Evolutionary conservation across 2,113 vertebrate species (phyloP).

Genomic region (Pungitius pungitius): DNA sequence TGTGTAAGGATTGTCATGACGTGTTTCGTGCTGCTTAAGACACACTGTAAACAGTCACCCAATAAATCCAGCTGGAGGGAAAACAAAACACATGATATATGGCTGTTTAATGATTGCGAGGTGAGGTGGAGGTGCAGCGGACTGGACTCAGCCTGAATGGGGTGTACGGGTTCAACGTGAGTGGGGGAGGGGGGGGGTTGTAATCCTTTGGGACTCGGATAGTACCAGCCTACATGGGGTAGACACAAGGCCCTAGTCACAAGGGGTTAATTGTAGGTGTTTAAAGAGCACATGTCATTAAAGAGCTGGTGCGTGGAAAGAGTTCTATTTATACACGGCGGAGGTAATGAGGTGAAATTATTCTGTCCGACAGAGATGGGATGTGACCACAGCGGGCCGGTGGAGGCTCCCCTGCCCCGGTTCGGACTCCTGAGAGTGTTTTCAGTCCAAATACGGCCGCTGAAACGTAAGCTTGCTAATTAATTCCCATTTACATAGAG

Average conservation of each 20-base stretch:
- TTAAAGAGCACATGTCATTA: slow-evolving; percentile 84
- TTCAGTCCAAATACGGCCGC: slow-evolving; percentile 88
- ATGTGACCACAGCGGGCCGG: slow-evolving; percentile 81
- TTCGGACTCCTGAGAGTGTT: slow-evolving; percentile 85
- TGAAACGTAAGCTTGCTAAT: slow-evolving; percentile 88
- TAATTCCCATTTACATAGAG: slow-evolving; percentile 94
- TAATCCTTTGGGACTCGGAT: slow-evolving; percentile 58
- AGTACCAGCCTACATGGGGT: slow-evolving; percentile 52
- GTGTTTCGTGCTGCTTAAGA: slow-evolving; percentile 58
- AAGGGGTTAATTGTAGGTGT: slow-evolving; percentile 83
- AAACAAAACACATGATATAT: slow-evolving; percentile 75
- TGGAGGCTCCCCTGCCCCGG: slow-evolving; percentile 83
- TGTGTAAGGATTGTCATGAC: slow-evolving; percentile 61
- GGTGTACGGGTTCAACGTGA: slow-evolving; percentile 50
- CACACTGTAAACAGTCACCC: slow-evolving; percentile 78
- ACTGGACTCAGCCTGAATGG: slow-evolving; percentile 52
- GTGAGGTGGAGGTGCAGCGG: slow-evolving; percentile 61
- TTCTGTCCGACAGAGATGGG: slow-evolving; percentile 87
- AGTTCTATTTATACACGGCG: slow-evolving; percentile 90
- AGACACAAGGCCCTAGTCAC: slow-evolving; percentile 78
- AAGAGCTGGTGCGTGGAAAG: slow-evolving; percentile 86
- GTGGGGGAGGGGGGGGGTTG: slow-evolving; percentile 21
- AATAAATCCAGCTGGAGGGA: slow-evolving; percentile 77
- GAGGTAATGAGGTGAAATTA: slow-evolving; percentile 97
- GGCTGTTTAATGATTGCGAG: slow-evolving; percentile 71